Percentiles rank a stretch among this genome's conserved stretches.
phyloP scores from a whole-genome alignment of 2,797 vertebrate species.

The Acanthurus lineatus region DNA sequence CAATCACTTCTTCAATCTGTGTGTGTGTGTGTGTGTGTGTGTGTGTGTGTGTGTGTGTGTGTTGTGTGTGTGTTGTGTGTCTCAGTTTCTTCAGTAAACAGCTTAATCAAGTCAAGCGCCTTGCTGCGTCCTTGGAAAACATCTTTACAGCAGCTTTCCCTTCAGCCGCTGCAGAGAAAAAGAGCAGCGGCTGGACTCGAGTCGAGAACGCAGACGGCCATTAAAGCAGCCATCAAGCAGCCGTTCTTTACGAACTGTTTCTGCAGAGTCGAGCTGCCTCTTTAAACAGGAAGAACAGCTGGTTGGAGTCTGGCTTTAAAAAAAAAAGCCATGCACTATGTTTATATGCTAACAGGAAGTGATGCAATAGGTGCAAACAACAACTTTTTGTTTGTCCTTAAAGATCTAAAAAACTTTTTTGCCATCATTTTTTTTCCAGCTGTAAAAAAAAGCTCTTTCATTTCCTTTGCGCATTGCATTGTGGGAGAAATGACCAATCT shows the following conservation, averaged over 20 bases:
- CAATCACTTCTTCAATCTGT: conserved; percentile 6
- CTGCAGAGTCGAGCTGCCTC: neutral
- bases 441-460: too few relatives aligned
- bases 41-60: neutral
- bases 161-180: neutral
- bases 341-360: too few relatives aligned
- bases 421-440: too few relatives aligned
- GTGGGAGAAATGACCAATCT: too few relatives aligned
- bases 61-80: too few relatives aligned
- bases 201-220: neutral
- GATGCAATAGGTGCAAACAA: neutral
- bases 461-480: too few relatives aligned
- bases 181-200: neutral
- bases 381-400: too few relatives aligned
- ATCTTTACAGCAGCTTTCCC: conserved; percentile 7
- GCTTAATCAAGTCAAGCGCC: conserved; percentile 1
- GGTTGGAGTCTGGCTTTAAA: neutral
- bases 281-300: neutral
- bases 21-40: neutral
- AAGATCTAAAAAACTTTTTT: too few relatives aligned
- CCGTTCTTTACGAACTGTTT: neutral
- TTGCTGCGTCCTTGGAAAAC: neutral
- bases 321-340: neutral
- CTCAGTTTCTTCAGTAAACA: conserved; percentile 2
- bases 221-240: neutral